phyloP scores from a whole-genome alignment of 2,797 vertebrate species.

The Lepus townsendii region DNA sequence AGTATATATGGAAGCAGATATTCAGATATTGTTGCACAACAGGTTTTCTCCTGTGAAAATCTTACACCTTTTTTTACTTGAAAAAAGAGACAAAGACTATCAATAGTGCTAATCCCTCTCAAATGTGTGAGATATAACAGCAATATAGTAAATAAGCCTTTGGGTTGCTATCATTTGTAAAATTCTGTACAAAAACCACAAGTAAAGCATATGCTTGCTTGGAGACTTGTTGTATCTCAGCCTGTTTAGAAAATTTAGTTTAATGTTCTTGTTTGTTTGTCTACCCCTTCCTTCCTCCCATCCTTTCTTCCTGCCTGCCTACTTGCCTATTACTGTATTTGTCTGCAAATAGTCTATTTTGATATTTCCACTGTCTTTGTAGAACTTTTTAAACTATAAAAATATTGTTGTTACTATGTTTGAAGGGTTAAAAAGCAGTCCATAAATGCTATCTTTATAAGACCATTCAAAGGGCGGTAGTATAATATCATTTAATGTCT shows the following conservation, averaged over 20 bases:
- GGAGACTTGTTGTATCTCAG: not conserved
- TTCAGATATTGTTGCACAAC: not conserved
- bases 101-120: not conserved
- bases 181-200: conserved; percentile 44
- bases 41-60: conserved; percentile 40
- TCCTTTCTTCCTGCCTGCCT: not conserved
- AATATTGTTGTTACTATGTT: not conserved
- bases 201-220: not conserved
- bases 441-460: not conserved
- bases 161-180: not conserved
- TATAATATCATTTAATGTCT: conserved; percentile 22
- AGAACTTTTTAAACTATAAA: conserved; percentile 10
- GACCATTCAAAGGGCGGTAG: not conserved
- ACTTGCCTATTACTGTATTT: conserved; percentile 3
- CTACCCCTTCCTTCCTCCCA: not conserved
- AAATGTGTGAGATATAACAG: conserved; percentile 22
- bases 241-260: conserved; percentile 4
- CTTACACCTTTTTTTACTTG: conserved; percentile 43
- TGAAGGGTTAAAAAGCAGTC: not conserved
- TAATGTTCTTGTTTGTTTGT: not conserved
- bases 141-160: conserved; percentile 62
- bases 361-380: not conserved
- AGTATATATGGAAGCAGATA: conserved; percentile 10
- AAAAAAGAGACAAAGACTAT: conserved; percentile 48
- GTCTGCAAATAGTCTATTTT: not conserved